These are phyloP conservation scores for Megalops cyprinoides DNA, from an alignment of 2,797 vertebrate genomes.

Conservation along the genomic window DNA sequence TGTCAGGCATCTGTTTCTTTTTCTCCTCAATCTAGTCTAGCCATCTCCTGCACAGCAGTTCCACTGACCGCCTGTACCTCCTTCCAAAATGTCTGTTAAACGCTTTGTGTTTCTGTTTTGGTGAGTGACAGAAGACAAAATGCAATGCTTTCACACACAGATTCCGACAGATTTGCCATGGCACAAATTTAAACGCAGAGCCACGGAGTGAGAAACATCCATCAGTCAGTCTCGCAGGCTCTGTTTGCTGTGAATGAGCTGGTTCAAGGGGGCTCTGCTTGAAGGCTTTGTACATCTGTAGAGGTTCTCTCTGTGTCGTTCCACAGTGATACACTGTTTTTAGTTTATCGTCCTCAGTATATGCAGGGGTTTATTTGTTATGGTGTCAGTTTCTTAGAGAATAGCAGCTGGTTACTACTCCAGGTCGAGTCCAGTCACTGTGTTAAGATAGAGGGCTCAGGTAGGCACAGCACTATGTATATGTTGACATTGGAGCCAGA, in stretches of 20 bases:
- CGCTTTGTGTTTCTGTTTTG: constrained; percentile 42
- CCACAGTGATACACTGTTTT: too few species aligned
- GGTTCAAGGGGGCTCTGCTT: too few species aligned
- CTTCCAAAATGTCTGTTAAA: constrained; percentile 54
- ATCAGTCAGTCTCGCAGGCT: constrained; percentile 31
- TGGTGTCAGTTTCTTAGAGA: too few species aligned
- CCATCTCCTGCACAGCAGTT: constrained; percentile 62
- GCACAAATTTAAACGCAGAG: constrained; percentile 43
- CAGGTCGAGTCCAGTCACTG: too few species aligned
- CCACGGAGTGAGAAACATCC: constrained; percentile 34
- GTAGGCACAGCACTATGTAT: too few species aligned
- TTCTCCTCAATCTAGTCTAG: constrained; percentile 68
- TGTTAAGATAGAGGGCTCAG: too few species aligned
- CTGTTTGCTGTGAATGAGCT: constrained; percentile 12
- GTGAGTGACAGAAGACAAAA: constrained; percentile 18
- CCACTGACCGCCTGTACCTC: constrained; percentile 53
- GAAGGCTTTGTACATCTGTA: too few species aligned
- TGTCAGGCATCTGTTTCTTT: constrained; percentile 53
- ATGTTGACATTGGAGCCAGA: too few species aligned
- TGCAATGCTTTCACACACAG: not conserved
- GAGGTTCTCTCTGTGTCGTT: too few species aligned
- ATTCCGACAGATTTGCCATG: constrained; percentile 39
- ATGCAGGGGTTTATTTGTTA: too few species aligned
- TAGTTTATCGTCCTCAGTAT: too few species aligned
- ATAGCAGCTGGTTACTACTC: too few species aligned